phyloP scores from a whole-genome alignment of 2,113 vertebrate genomes.

The Oreocharis arfaki region DNA sequence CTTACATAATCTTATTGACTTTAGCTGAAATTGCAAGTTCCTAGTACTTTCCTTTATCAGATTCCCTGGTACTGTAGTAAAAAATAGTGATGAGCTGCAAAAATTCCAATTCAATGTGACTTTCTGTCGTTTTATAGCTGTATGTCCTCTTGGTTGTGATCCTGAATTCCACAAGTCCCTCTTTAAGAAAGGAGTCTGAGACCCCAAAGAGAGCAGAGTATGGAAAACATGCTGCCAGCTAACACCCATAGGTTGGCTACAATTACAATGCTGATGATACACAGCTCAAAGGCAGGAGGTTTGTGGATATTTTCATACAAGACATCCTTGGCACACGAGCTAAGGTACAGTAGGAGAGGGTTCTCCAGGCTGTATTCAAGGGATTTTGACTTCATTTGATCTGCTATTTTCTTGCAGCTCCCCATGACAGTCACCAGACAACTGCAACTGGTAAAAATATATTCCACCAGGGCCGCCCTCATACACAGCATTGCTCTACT shows the following conservation, averaged over 20 bases:
- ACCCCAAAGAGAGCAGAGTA: not conserved
- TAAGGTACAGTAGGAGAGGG: not conserved
- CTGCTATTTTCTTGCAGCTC: not conserved
- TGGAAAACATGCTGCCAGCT: not conserved
- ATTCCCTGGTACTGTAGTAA: not conserved
- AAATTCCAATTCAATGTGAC: not conserved
- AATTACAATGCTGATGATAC: not conserved
- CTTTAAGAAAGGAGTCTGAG: not conserved
- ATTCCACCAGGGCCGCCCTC: not conserved
- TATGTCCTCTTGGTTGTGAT: not conserved
- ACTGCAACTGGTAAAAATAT: not conserved
- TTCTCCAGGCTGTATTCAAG: not conserved
- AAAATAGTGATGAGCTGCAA: not conserved
- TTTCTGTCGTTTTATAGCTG: not conserved
- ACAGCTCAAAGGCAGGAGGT: not conserved
- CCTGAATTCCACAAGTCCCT: not conserved
- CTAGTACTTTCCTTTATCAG: not conserved
- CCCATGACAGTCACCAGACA: not conserved
- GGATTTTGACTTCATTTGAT: not conserved
- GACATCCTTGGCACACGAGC: not conserved
- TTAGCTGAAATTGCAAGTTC: not conserved
- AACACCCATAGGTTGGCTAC: not conserved
- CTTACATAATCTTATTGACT: not conserved
- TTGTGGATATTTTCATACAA: not conserved
- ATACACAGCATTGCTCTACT: not conserved